These are phyloP conservation scores for Meteorus colon DNA, from an alignment of 2,888 invertebrate genomes.

Conservation along the genomic window DNA sequence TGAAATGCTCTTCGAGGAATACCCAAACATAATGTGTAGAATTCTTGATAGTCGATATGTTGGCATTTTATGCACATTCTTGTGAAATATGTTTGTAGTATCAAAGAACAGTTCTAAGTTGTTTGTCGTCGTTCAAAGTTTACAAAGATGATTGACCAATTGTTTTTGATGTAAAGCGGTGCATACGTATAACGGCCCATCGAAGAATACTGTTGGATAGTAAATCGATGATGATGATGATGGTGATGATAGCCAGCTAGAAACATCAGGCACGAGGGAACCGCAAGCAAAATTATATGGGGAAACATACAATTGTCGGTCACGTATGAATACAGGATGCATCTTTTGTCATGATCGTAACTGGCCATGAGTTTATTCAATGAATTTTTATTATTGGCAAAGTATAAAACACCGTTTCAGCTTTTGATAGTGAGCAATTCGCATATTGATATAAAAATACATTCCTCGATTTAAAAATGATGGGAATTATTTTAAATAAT, in stretches of 20 bases:
- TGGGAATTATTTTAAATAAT: too few species aligned
- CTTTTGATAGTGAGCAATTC: too few species aligned
- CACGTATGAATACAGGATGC: conserved; percentile 43
- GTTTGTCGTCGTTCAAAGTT: not conserved
- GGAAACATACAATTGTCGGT: conserved; percentile 26
- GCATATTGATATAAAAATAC: too few species aligned
- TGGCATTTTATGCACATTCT: not conserved
- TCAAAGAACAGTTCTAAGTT: not conserved
- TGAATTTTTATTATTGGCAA: conserved; percentile 28
- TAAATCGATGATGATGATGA: conserved; percentile 8
- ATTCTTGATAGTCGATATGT: too few species aligned
- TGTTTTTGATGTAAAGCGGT: conserved; percentile 20
- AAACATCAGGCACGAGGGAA: conserved; percentile 11
- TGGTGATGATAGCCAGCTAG: not conserved
- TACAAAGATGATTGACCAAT: conserved; percentile 40
- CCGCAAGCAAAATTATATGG: conserved; percentile 39
- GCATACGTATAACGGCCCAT: conserved; percentile 34
- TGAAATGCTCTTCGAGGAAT: too few species aligned
- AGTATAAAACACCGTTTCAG: not conserved
- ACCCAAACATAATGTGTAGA: too few species aligned
- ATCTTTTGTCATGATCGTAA: conserved; percentile 28
- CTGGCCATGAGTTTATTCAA: conserved; percentile 26
- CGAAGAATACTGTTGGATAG: conserved; percentile 32
- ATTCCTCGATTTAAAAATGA: too few species aligned
- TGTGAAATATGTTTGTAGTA: not conserved